Percentiles rank a stretch among this genome's conserved stretches.
Evolutionary conservation across 2,113 vertebrate genomes (phyloP).

Genomic region (Narcine bancroftii): DNA sequence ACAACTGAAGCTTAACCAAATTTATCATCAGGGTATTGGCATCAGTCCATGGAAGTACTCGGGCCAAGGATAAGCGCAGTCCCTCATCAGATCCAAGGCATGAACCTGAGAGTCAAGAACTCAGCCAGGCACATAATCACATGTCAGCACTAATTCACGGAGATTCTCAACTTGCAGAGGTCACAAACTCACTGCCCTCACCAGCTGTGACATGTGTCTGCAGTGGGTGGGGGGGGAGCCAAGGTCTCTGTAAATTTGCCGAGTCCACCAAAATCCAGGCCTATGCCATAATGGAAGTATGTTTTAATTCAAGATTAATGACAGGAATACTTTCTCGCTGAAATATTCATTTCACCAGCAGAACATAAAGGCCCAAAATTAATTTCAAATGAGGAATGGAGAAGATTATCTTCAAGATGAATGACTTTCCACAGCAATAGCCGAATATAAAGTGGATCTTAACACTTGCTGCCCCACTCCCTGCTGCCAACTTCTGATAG

Average conservation of each 20-base stretch:
- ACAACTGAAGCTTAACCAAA: neutral
- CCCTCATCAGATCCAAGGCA: neutral
- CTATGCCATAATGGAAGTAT: neutral
- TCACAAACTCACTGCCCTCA: neutral
- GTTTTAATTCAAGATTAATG: constrained; percentile 22
- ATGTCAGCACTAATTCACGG: neutral
- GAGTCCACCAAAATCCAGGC: neutral
- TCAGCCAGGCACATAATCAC: neutral
- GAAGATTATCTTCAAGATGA: constrained; percentile 26
- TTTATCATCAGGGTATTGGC: too few species aligned
- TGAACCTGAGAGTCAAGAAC: neutral
- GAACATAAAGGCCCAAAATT: constrained; percentile 15
- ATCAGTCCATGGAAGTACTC: neutral
- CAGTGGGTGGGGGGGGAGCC: too few species aligned
- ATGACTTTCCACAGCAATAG: constrained; percentile 7
- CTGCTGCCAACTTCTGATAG: neutral
- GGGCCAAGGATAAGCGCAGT: neutral
- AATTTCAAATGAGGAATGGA: constrained; percentile 17
- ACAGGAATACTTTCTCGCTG: neutral
- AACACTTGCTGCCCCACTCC: neutral
- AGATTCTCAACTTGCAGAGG: neutral
- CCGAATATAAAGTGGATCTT: constrained; percentile 20
- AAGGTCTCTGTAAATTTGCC: neutral
- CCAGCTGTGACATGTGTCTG: too few species aligned
- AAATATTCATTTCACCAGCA: constrained; percentile 29